Evolutionary conservation across 2,888 invertebrate genomes (phyloP).

Genomic region (Eudemis profundana): DNA sequence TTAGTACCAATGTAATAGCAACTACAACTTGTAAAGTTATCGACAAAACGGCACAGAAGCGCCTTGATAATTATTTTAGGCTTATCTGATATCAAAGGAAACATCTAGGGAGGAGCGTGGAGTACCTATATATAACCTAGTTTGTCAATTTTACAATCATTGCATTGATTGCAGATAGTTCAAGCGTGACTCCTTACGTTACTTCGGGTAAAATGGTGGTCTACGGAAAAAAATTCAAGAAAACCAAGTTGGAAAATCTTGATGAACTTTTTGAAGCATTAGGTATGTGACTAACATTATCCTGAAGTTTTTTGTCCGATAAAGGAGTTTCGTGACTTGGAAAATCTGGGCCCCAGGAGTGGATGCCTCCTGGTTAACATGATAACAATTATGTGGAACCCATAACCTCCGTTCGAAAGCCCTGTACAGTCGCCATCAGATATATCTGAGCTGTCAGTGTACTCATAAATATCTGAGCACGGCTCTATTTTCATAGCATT

Average conservation of each 20-base stretch:
- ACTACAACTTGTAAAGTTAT: too few relatives aligned
- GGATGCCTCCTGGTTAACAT: too few relatives aligned
- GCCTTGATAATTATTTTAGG: neutral
- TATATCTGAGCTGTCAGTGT: too few relatives aligned
- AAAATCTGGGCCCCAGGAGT: neutral
- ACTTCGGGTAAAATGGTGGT: conserved; percentile 36
- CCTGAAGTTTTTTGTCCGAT: too few relatives aligned
- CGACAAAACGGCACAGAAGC: too few relatives aligned
- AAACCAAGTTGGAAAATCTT: conserved; percentile 34
- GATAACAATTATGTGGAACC: too few relatives aligned
- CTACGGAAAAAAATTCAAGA: conserved; percentile 40
- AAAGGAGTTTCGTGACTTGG: neutral
- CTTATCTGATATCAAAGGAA: neutral
- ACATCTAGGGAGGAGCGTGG: neutral
- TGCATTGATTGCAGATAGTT: conserved; percentile 8
- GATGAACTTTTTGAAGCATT: conserved; percentile 26
- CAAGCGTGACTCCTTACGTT: too few relatives aligned
- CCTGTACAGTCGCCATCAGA: too few relatives aligned
- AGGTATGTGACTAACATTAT: conserved; percentile 17
- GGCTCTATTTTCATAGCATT: too few relatives aligned
- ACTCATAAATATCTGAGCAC: too few relatives aligned
- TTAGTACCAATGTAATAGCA: too few relatives aligned
- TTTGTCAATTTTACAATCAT: conserved; percentile 10
- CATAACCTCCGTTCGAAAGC: too few relatives aligned
- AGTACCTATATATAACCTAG: conserved; percentile 2